phyloP scores from a whole-genome alignment of 2,113 vertebrate genomes.

The Thalassoma bifasciatum region DNA sequence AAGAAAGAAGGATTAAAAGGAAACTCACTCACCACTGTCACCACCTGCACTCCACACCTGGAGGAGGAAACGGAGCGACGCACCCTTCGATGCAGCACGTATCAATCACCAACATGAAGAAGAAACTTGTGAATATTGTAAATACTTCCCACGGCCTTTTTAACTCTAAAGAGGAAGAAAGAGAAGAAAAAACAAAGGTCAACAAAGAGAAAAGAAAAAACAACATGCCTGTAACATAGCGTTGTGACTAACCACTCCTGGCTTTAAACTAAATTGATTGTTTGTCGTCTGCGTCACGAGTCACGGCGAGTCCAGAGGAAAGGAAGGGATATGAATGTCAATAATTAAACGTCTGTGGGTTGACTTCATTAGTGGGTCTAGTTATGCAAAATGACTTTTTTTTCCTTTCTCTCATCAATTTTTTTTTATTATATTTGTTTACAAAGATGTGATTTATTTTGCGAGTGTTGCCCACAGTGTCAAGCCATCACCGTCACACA shows the following conservation, averaged over 20 bases:
- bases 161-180: conserved; percentile 83
- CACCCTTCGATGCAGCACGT: neutral
- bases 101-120: conserved; percentile 38
- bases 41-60: conserved; percentile 22
- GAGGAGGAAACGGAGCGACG: neutral
- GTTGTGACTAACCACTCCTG: conserved; percentile 88
- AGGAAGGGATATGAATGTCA: conserved; percentile 79
- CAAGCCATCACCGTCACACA: conserved; percentile 37
- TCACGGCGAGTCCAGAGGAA: conserved; percentile 57
- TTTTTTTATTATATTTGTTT: conserved; percentile 71
- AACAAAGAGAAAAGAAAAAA: conserved; percentile 68
- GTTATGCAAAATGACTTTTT: conserved; percentile 80
- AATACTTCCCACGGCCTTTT: conserved; percentile 94
- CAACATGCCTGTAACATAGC: conserved; percentile 89
- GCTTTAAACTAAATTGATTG: conserved; percentile 73
- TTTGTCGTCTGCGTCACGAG: conserved; percentile 67
- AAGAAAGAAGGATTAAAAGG: neutral
- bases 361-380: conserved; percentile 65
- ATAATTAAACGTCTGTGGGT: conserved; percentile 69
- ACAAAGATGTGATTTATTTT: conserved; percentile 63
- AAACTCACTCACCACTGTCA: conserved; percentile 34
- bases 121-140: conserved; percentile 94
- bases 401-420: conserved; percentile 21
- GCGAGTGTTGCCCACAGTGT: conserved; percentile 74
- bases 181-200: conserved; percentile 74